A percentile compares a stretch with the other conserved stretches of the same genome.
phyloP scores from a whole-genome alignment of 2,888 invertebrate genomes.

The Coenonympha glycerion region DNA sequence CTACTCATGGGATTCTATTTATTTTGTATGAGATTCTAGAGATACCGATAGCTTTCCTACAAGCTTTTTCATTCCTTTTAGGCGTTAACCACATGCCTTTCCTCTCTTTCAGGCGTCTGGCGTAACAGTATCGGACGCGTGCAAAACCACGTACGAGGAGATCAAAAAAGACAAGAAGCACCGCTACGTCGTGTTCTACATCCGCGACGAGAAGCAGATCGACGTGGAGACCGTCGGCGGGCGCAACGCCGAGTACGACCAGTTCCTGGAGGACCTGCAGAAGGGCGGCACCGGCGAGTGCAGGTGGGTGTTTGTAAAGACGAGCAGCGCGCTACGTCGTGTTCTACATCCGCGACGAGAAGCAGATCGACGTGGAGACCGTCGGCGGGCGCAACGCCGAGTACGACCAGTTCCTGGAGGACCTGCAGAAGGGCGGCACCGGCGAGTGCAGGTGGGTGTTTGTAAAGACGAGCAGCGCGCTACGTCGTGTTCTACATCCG shows the following conservation, averaged over 20 bases:
- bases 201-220: constrained; percentile 96
- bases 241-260: constrained; percentile 93
- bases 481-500: constrained; percentile 97
- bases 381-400: constrained; percentile 92
- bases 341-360: constrained; percentile 96
- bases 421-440: constrained; percentile 92
- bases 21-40: no score
- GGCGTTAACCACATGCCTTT: no score
- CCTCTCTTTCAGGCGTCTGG: constrained; percentile 86
- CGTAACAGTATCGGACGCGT: constrained; percentile 95
- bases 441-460: constrained; percentile 88
- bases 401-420: constrained; percentile 95
- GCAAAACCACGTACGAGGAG: constrained; percentile 96
- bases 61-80: no score
- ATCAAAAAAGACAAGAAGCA: constrained; percentile 98
- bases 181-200: constrained; percentile 97
- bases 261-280: constrained; percentile 95
- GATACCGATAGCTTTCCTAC: no score
- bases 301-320: constrained; percentile 83
- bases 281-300: constrained; percentile 94
- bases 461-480: constrained; percentile 94
- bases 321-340: constrained; percentile 97
- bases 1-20: no score
- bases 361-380: constrained; percentile 95
- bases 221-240: constrained; percentile 94